Evolutionary conservation across 2,888 invertebrate species (phyloP).

Genomic region (Cordilura impudica): DNA sequence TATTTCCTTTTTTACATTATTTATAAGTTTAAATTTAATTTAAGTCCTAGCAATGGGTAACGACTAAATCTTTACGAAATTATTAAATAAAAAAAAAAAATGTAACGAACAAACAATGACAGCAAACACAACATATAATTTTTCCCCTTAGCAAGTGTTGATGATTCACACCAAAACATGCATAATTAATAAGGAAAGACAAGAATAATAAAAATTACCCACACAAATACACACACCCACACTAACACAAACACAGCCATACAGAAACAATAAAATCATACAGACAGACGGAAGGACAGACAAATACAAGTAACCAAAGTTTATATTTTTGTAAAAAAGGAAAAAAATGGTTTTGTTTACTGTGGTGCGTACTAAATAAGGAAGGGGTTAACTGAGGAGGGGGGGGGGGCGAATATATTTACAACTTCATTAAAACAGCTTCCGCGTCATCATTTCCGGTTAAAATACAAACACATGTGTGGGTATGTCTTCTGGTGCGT

Average conservation of each 20-base stretch:
- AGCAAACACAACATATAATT: neutral
- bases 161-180: conserved; percentile 73
- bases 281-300: neutral
- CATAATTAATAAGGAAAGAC: conserved; percentile 73
- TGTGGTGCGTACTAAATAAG: neutral
- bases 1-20: too few relatives aligned
- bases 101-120: neutral
- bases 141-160: conserved; percentile 68
- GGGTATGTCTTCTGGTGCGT: neutral
- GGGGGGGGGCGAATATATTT: conserved; percentile 65
- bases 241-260: neutral
- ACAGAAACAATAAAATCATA: conserved; percentile 19
- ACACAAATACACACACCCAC: conserved; percentile 1
- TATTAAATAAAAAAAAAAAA: neutral
- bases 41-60: too few relatives aligned
- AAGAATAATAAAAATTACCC: conserved; percentile 57
- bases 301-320: conserved; percentile 50
- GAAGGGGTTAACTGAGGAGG: neutral
- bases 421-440: conserved; percentile 75
- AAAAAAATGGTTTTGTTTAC: conserved; percentile 28
- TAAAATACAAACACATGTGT: conserved; percentile 11
- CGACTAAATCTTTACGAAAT: neutral
- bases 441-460: conserved; percentile 74
- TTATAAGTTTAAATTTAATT: too few relatives aligned
- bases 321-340: conserved; percentile 18